Percentiles rank a stretch among this genome's conserved stretches.
Evolutionary conservation across 2,113 vertebrate genomes (phyloP).

Genomic region (Hydropotes inermis): DNA sequence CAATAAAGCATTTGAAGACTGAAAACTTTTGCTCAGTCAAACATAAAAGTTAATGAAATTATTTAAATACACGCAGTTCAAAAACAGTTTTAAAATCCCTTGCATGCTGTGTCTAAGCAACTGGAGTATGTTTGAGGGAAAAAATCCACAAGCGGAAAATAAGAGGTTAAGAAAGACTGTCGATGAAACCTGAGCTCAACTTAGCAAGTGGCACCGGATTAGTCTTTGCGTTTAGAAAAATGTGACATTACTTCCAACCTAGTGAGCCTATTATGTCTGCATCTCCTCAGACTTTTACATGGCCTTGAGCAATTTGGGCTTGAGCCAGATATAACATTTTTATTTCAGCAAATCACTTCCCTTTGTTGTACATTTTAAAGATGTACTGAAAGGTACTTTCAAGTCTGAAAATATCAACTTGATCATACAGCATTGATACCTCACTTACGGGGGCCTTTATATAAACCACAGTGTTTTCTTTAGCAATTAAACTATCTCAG

Average conservation of each 20-base stretch:
- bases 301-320: conserved; percentile 70
- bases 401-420: conserved; percentile 60
- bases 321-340: conserved; percentile 74
- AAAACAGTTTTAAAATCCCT: conserved; percentile 13
- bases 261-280: conserved; percentile 57
- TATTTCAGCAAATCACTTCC: conserved; percentile 73
- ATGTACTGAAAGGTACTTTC: conserved; percentile 71
- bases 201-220: conserved; percentile 5
- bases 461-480: conserved; percentile 58
- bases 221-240: conserved; percentile 56
- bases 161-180: conserved; percentile 48
- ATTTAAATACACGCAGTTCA: conserved; percentile 7
- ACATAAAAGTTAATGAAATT: conserved; percentile 36
- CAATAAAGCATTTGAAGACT: neutral
- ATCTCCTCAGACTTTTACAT: conserved; percentile 54
- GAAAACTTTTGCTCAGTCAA: conserved; percentile 21
- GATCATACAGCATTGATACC: conserved; percentile 13
- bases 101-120: neutral
- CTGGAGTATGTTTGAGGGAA: neutral
- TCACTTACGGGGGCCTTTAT: neutral
- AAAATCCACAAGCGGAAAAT: neutral
- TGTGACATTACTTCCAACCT: conserved; percentile 48
- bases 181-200: neutral
- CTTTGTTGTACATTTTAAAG: conserved; percentile 66
- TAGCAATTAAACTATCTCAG: neutral